phyloP scores from a whole-genome alignment of 2,888 invertebrate genomes.

The Drosophila kanekoi region DNA sequence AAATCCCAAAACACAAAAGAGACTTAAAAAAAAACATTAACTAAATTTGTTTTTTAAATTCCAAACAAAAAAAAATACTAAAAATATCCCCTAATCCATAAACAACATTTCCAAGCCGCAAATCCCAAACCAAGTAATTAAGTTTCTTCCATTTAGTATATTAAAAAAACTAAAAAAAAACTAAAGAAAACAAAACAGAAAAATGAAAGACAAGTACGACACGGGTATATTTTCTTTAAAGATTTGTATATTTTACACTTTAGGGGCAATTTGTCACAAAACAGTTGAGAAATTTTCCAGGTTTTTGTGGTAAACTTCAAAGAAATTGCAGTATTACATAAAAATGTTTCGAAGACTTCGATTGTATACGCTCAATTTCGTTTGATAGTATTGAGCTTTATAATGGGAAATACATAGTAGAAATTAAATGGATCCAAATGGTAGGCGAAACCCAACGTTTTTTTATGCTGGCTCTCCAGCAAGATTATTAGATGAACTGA shows the following conservation, averaged over 20 bases:
- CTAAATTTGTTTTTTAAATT: conserved; percentile 67
- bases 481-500: conserved; percentile 39
- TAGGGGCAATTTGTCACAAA: conserved; percentile 42
- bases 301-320: conserved; percentile 38
- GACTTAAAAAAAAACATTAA: conserved; percentile 48
- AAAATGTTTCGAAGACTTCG: conserved; percentile 54
- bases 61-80: conserved; percentile 48
- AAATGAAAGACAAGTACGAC: conserved; percentile 44
- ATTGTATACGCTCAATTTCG: conserved; percentile 56
- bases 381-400: conserved; percentile 63
- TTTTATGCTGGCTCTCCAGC: conserved; percentile 47
- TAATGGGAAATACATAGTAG: conserved; percentile 51
- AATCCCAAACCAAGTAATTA: conserved; percentile 45
- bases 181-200: conserved; percentile 9
- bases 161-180: conserved; percentile 13
- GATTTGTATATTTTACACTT: conserved; percentile 68
- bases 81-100: conserved; percentile 19
- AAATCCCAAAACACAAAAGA: conserved; percentile 39
- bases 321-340: conserved; percentile 51
- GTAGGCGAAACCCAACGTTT: conserved; percentile 58
- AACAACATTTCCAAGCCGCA: conserved; percentile 28
- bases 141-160: conserved; percentile 70
- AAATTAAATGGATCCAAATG: conserved; percentile 56
- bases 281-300: conserved; percentile 35
- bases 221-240: conserved; percentile 74